Evolutionary conservation across 2,797 vertebrate genomes (phyloP).

Genomic region (Ptychadena robeensis): DNA sequence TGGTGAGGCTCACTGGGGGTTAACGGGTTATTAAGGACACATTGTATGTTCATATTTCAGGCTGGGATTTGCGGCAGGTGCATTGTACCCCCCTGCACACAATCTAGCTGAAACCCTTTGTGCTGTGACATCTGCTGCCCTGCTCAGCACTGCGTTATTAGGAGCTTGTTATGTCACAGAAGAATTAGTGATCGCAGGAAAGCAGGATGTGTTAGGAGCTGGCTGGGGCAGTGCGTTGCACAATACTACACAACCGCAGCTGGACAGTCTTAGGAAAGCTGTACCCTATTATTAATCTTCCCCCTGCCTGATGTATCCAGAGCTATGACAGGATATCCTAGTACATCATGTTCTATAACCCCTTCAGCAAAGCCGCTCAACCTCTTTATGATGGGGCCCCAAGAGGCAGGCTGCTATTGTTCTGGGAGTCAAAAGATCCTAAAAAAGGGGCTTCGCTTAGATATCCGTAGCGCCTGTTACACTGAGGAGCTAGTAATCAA

Average conservation of each 20-base stretch:
- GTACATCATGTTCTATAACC: neutral
- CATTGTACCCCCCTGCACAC: conserved; percentile 51
- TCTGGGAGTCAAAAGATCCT: neutral
- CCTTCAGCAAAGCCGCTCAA: neutral
- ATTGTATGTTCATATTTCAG: conserved; percentile 56
- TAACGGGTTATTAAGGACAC: conserved; percentile 57
- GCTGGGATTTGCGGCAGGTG: conserved; percentile 58
- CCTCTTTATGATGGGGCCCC: neutral
- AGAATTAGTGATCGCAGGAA: conserved; percentile 36
- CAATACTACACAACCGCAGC: neutral
- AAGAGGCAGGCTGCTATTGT: neutral
- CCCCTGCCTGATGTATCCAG: neutral
- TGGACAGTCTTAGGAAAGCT: neutral
- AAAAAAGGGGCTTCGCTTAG: neutral
- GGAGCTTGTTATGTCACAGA: conserved; percentile 54
- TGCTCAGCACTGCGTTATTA: conserved; percentile 52
- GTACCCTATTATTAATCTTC: conserved; percentile 5
- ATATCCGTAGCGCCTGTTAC: neutral
- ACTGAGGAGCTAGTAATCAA: neutral
- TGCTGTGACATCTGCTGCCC: conserved; percentile 61
- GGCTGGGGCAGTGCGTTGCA: neutral
- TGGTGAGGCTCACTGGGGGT: conserved; percentile 22
- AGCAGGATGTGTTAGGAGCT: conserved; percentile 23
- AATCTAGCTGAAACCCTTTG: conserved; percentile 59
- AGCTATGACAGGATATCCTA: neutral